Evolutionary conservation across 2,888 invertebrate genomes (phyloP).

Genomic region (Epiblema foenella): DNA sequence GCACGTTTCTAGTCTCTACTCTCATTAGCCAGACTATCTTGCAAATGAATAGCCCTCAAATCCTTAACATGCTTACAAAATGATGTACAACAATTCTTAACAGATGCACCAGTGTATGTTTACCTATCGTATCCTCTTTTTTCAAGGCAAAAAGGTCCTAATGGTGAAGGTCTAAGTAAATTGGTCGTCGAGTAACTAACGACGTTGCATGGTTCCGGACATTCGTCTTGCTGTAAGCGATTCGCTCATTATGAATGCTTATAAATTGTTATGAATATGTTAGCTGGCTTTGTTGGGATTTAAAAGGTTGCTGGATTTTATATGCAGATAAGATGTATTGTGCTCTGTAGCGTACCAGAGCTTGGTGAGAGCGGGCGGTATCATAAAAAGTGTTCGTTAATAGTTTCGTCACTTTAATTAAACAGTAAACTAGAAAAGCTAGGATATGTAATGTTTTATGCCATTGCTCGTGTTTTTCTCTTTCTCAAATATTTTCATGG

Average conservation of each 20-base stretch:
- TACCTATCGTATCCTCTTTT: slow-evolving; percentile 5
- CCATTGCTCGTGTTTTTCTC: not conserved
- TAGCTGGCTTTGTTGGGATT: slow-evolving; percentile 19
- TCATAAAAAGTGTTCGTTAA: not conserved
- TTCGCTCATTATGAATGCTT: slow-evolving; percentile 43
- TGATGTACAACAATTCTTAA: slow-evolving; percentile 30
- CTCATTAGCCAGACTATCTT: not conserved
- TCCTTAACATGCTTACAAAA: slow-evolving; percentile 14
- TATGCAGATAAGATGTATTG: not conserved
- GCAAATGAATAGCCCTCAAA: not conserved
- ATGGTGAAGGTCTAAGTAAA: not conserved
- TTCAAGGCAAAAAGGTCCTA: not conserved
- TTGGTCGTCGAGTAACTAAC: slow-evolving; percentile 29
- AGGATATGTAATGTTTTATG: not conserved
- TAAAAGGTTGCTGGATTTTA: slow-evolving; percentile 4
- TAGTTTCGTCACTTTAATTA: not conserved
- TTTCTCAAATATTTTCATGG: no score
- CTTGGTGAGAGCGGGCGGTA: not conserved
- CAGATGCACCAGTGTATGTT: slow-evolving; percentile 11
- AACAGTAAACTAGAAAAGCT: not conserved
- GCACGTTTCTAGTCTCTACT: not conserved
- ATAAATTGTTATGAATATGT: slow-evolving; percentile 43
- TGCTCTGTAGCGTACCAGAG: not conserved
- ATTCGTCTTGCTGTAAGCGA: slow-evolving; percentile 44
- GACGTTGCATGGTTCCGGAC: slow-evolving; percentile 38